Base-by-base conservation (phyloP, 2,888 invertebrate genomes). In the Pediacus dermestoides region DNA sequence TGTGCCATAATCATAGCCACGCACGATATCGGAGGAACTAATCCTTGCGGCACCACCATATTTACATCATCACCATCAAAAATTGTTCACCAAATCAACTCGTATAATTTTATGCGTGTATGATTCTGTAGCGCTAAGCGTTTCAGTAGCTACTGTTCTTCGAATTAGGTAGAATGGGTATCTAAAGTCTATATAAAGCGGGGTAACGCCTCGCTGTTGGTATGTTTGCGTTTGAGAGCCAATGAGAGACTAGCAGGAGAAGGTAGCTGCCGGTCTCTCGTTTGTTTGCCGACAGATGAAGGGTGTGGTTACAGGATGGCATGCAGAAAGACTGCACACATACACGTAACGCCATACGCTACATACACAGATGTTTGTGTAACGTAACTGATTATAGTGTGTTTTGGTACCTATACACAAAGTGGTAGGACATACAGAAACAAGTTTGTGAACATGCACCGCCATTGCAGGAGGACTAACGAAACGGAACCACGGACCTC, bases 1-100 rank as follows among this genome's bases (percentile, higher is more conserved):
- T 78, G 74, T 39, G 80, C 77, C 75, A 77, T 77, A 43, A 54
- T 53, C 33, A 47, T 46, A 44, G 46, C 13, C 14, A 31, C 31
- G 13, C 31, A 31, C 15, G 14, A 10, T 9, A 9, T 31, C 8
- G 6, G 6, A 12, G 31, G 31, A 26, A 38, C 27, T 27, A 48
- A 42, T 44, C 45, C 46, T 36, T 45, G 46, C 34, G 48, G 42
- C 44, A 52, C 52, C 28, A 55, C 57, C 57, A 57, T 57, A 49
- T 54, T 56, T 52, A 52, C 51, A 53, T 48, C 40, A 40, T 52
- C 44, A 49, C 48, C n/a, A n/a, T n/a, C n/a, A n/a, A 18, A 18
- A 18, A 6, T 18, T 10, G 9, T 31, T 31, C 16, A 31, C 8
- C 16, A n/a, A 26, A 10, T 10, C n/a, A 10, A 11, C 4, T 3